Evolutionary conservation across 2,797 vertebrate species (phyloP).

Genomic region (Ispidina lecontei): DNA sequence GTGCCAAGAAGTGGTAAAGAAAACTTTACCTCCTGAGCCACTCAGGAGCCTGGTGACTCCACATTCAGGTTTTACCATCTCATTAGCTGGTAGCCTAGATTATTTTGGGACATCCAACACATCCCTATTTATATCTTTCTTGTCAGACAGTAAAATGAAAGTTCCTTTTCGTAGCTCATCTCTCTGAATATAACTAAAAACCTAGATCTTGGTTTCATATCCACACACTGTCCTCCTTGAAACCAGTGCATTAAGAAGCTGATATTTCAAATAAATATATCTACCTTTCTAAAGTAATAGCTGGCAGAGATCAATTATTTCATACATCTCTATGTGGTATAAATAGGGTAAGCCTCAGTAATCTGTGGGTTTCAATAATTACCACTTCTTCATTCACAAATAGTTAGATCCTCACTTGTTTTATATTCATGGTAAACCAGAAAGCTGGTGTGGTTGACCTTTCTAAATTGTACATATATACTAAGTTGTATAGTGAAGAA

Average conservation of each 20-base stretch:
- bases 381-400: conserved; percentile 69
- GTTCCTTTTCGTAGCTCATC: conserved; percentile 21
- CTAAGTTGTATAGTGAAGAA: background rate
- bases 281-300: conserved; percentile 50
- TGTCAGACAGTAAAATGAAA: conserved; percentile 49
- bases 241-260: background rate
- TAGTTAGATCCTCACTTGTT: conserved; percentile 52
- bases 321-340: conserved; percentile 31
- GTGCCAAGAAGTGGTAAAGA: background rate
- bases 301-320: conserved; percentile 64
- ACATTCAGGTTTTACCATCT: conserved; percentile 45
- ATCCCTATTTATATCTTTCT: conserved; percentile 68
- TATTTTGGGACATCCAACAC: conserved; percentile 58
- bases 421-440: conserved; percentile 66
- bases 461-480: conserved; percentile 32
- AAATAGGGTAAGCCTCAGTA: conserved; percentile 56
- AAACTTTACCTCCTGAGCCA: background rate
- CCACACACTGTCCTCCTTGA: background rate
- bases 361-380: conserved; percentile 56
- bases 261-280: conserved; percentile 37
- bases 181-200: conserved; percentile 37
- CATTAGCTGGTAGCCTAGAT: conserved; percentile 69
- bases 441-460: conserved; percentile 33
- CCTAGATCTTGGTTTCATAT: conserved; percentile 3
- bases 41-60: conserved; percentile 10